These are phyloP conservation scores for Rallus crepitans DNA, from an alignment of 2,797 vertebrate genomes.

Conservation along the genomic window DNA sequence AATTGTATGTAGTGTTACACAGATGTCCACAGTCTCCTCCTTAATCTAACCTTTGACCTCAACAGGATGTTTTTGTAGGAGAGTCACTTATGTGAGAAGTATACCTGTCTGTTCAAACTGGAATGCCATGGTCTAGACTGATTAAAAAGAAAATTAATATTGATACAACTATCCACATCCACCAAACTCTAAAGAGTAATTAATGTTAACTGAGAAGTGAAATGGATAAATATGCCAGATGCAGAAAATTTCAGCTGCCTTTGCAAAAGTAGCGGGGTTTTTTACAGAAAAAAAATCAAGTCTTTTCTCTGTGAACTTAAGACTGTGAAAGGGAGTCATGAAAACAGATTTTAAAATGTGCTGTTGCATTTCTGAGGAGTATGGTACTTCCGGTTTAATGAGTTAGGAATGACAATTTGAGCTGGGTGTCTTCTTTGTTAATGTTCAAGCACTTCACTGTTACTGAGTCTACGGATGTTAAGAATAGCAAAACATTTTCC, in stretches of 20 bases:
- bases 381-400: not conserved
- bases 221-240: not conserved
- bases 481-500: not conserved
- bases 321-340: not conserved
- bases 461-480: not conserved
- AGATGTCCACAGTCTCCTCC: constrained; percentile 23
- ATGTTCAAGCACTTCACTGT: not conserved
- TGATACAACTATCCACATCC: not conserved
- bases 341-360: not conserved
- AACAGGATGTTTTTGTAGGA: constrained; percentile 27
- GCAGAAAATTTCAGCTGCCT: not conserved
- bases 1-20: constrained; percentile 2
- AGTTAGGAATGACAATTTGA: not conserved
- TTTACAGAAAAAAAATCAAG: not conserved
- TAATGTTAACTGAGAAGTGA: not conserved
- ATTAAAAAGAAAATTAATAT: not conserved
- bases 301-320: not conserved
- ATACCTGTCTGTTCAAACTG: constrained; percentile 7
- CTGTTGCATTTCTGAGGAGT: not conserved
- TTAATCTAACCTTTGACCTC: constrained; percentile 49
- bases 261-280: not conserved
- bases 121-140: not conserved
- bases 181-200: not conserved
- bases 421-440: not conserved
- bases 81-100: constrained; percentile 13